Evolutionary conservation across 2,797 vertebrate species (phyloP).

Genomic region (Agapornis canus): DNA sequence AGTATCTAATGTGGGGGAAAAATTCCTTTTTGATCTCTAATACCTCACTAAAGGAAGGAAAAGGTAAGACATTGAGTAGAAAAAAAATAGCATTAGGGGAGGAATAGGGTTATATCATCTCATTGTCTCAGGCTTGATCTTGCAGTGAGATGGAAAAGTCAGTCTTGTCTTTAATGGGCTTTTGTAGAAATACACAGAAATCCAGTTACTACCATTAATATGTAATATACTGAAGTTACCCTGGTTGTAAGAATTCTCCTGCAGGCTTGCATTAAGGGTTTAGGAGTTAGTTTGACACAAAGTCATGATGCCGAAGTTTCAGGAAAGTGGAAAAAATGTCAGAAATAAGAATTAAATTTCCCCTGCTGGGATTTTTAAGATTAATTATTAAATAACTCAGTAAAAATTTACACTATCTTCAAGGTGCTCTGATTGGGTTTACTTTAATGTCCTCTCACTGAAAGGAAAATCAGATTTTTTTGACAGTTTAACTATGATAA

Average conservation of each 20-base stretch:
- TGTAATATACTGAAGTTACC: not conserved
- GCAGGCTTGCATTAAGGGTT: not conserved
- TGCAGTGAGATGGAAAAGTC: not conserved
- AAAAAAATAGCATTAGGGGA: accelerated
- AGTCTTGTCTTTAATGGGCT: not conserved
- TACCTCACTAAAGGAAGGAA: not conserved
- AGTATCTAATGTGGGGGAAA: not conserved
- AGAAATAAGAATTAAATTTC: not conserved
- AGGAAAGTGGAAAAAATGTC: not conserved
- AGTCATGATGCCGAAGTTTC: not conserved
- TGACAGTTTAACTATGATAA: not conserved
- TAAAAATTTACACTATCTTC: conserved; percentile 18
- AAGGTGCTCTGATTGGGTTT: conserved; percentile 15
- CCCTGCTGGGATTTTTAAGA: not conserved
- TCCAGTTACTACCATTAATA: conserved; percentile 19
- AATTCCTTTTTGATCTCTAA: not conserved
- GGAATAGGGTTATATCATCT: not conserved
- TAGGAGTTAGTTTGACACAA: not conserved
- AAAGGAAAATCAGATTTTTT: not conserved
- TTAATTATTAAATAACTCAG: conserved; percentile 29
- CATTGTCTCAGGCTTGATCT: not conserved
- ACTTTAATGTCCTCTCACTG: not conserved
- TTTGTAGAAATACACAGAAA: conserved; percentile 14
- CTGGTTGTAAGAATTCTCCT: not conserved
- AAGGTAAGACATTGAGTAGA: not conserved